Evolutionary conservation across 2,888 invertebrate genomes (phyloP).

Genomic region (Beris morrisii): DNA sequence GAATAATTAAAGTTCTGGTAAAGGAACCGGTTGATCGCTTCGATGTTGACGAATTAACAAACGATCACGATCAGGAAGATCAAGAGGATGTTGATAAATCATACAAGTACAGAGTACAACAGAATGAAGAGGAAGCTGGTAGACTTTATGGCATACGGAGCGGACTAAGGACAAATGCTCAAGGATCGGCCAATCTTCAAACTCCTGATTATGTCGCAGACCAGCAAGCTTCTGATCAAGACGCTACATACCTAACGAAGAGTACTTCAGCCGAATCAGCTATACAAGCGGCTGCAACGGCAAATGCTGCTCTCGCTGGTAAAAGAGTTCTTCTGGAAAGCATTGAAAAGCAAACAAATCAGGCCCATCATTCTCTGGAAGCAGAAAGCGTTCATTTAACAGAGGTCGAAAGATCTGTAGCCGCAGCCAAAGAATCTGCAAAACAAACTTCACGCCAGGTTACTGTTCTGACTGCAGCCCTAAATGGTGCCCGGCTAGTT

Average conservation of each 20-base stretch:
- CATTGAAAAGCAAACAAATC: conserved; percentile 73
- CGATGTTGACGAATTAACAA: too few relatives aligned
- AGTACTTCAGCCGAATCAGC: conserved; percentile 73
- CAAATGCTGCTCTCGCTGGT: conserved; percentile 67
- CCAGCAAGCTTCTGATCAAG: conserved; percentile 74
- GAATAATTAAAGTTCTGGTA: too few relatives aligned
- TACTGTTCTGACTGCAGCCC: conserved; percentile 69
- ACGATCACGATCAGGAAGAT: too few relatives aligned
- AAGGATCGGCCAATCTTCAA: conserved; percentile 75
- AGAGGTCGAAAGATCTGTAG: conserved; percentile 71
- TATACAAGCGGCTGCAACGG: conserved; percentile 69
- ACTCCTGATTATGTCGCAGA: conserved; percentile 71
- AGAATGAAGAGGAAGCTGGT: not conserved
- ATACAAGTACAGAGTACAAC: too few relatives aligned
- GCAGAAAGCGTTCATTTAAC: conserved; percentile 71
- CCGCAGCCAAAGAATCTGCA: conserved; percentile 68
- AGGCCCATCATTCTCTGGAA: conserved; percentile 68
- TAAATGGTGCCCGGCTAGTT: conserved; percentile 75
- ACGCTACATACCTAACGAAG: conserved; percentile 76
- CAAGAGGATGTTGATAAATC: not conserved
- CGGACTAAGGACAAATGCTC: conserved; percentile 69
- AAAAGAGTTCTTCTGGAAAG: conserved; percentile 67
- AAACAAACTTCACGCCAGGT: conserved; percentile 71
- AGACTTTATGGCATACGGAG: conserved; percentile 61
- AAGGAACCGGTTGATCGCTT: too few relatives aligned